Conservation (phyloP, 2,797 vertebrate species). For the Paratrypauchen microcephalus region DNA sequence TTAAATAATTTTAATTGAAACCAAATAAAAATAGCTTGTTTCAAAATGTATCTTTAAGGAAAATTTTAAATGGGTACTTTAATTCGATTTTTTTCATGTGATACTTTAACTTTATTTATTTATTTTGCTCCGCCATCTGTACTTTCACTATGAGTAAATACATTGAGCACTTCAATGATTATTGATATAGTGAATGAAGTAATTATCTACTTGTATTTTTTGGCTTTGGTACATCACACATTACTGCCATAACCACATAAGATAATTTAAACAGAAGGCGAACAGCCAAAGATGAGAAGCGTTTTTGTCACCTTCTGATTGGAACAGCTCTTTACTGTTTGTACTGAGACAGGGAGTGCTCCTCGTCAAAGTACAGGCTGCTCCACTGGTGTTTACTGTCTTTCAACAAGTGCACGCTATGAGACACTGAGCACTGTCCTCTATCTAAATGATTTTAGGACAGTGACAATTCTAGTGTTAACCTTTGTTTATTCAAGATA, state of each 20-base stretch:
- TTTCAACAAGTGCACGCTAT: neutral
- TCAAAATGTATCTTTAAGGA: too few species aligned
- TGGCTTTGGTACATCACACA: neutral
- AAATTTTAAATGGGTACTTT: too few species aligned
- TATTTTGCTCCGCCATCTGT: too few species aligned
- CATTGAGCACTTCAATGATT: too few species aligned
- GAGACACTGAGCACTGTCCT: neutral
- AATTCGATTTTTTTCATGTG: too few species aligned
- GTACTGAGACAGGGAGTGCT: neutral
- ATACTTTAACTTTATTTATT: too few species aligned
- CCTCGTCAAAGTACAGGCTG: neutral
- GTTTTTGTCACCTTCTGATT: conserved; percentile 3
- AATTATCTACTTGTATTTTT: neutral
- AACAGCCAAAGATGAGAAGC: neutral
- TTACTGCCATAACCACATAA: conserved; percentile 17
- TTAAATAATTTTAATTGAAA: too few species aligned
- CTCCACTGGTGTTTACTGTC: neutral
- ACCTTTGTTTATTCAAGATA: neutral
- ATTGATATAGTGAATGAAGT: too few species aligned
- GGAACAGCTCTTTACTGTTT: neutral
- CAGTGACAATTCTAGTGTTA: neutral
- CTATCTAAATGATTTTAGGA: neutral
- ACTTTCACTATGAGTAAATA: too few species aligned
- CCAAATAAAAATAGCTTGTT: too few species aligned
- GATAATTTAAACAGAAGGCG: neutral